A percentile compares a stretch with the other conserved stretches of the same genome.
Evolutionary conservation across 2,797 vertebrate species (phyloP).

Genomic region (Syngnathus acus): DNA sequence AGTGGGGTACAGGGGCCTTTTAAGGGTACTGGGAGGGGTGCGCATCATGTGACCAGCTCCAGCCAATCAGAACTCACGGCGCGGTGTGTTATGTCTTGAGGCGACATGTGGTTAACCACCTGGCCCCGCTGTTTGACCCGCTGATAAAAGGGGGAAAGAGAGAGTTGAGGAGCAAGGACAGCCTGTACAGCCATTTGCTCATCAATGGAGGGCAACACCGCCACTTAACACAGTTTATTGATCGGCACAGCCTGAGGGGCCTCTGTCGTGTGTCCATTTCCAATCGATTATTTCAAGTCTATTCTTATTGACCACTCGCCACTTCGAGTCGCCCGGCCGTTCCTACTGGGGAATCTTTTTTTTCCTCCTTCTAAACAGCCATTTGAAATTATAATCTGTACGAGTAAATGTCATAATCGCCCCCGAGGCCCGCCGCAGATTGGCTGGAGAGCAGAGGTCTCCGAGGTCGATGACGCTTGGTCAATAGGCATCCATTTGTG

Average conservation of each 20-base stretch:
- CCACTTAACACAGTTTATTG: constrained; percentile 80
- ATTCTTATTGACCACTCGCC: constrained; percentile 69
- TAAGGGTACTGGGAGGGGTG: constrained; percentile 55
- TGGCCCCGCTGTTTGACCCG: constrained; percentile 70
- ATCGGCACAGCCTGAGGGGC: constrained; percentile 66
- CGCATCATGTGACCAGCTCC: constrained; percentile 57
- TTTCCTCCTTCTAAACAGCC: constrained; percentile 66
- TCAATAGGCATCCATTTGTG: constrained; percentile 70
- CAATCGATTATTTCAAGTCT: constrained; percentile 79
- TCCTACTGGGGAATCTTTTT: constrained; percentile 64
- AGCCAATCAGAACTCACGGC: constrained; percentile 49
- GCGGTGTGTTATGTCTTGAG: constrained; percentile 56
- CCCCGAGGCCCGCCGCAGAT: constrained; percentile 67
- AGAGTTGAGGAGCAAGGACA: constrained; percentile 35
- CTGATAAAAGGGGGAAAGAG: constrained; percentile 35
- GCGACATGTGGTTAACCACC: constrained; percentile 74
- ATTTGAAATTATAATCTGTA: constrained; percentile 82
- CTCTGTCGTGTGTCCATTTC: constrained; percentile 77
- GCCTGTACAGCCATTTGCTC: constrained; percentile 72
- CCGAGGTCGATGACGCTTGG: constrained; percentile 59
- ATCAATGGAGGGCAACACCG: constrained; percentile 74
- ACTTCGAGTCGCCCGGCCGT: constrained; percentile 45
- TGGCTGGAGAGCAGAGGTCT: constrained; percentile 68
- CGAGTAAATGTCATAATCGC: constrained; percentile 81
- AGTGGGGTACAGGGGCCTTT: constrained; percentile 38